These are phyloP conservation scores for Drosophila leonis DNA, from an alignment of 2,888 invertebrate species.

Conservation along the genomic window DNA sequence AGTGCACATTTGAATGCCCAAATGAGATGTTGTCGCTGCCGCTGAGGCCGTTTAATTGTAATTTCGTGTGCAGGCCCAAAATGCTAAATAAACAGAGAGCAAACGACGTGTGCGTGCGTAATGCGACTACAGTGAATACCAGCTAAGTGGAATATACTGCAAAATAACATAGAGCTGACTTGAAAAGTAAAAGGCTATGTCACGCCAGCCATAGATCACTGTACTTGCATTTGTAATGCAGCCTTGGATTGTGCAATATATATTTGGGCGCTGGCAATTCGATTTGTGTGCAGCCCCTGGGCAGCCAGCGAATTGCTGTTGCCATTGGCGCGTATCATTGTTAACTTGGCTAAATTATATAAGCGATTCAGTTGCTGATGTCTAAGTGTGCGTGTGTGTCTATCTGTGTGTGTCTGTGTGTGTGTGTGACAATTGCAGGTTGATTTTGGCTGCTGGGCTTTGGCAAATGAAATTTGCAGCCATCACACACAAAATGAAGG, in stretches of 20 bases:
- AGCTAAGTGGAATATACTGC: background rate
- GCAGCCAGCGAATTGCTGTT: constrained; percentile 3
- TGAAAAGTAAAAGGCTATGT: background rate
- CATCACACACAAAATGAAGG: constrained; percentile 25
- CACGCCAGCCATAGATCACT: constrained; percentile 16
- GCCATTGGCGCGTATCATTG: constrained; percentile 53
- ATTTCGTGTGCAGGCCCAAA: constrained; percentile 65
- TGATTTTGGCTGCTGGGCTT: constrained; percentile 35
- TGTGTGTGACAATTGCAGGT: constrained; percentile 41
- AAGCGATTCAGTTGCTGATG: constrained; percentile 25
- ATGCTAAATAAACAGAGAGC: constrained; percentile 58
- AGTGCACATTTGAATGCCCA: constrained; percentile 50
- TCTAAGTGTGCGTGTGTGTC: background rate
- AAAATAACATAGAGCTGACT: background rate
- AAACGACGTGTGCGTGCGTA: constrained; percentile 25
- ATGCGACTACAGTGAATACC: constrained; percentile 36
- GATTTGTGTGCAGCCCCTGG: constrained; percentile 46
- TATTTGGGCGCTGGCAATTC: constrained; percentile 60
- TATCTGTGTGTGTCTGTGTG: background rate
- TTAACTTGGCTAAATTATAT: constrained; percentile 70
- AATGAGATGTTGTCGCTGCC: constrained; percentile 42
- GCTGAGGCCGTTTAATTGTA: constrained; percentile 67
- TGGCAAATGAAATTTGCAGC: constrained; percentile 41
- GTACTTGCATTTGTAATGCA: constrained; percentile 47
- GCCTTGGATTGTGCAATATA: constrained; percentile 57